phyloP scores from a whole-genome alignment of 2,888 invertebrate genomes.

The Pachydiplax longipennis region DNA sequence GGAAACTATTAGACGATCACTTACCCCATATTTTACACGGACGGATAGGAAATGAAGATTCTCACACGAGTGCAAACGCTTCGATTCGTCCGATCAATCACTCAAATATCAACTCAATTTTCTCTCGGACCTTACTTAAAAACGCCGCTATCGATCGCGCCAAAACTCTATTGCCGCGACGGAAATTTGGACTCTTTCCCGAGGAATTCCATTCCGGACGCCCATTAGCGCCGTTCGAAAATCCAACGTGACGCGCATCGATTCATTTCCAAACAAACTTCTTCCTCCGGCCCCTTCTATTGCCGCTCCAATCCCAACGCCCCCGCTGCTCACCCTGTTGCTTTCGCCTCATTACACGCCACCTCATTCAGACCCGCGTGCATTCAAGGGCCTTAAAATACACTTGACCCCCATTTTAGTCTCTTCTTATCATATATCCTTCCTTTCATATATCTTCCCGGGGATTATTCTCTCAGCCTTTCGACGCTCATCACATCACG shows the following conservation, averaged over 20 bases:
- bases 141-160: background rate
- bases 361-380: conserved; percentile 25
- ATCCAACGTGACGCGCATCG: background rate
- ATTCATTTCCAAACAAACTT: background rate
- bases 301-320: background rate
- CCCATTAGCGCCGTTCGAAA: background rate
- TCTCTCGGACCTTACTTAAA: background rate
- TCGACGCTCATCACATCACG: background rate
- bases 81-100: no score
- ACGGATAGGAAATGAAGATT: no score
- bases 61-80: no score
- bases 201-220: background rate
- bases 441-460: background rate
- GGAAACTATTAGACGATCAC: no score
- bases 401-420: conserved; percentile 28
- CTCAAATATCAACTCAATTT: background rate
- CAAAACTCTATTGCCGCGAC: background rate
- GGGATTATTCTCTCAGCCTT: background rate
- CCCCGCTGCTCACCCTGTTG: conserved; percentile 29
- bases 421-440: background rate
- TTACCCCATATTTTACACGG: no score
- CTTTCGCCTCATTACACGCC: conserved; percentile 37
- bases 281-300: background rate
- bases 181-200: conserved; percentile 1
- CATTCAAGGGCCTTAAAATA: conserved; percentile 18